Base-by-base conservation (phyloP, 2,888 invertebrate species). In the Hyles lineata region DNA sequence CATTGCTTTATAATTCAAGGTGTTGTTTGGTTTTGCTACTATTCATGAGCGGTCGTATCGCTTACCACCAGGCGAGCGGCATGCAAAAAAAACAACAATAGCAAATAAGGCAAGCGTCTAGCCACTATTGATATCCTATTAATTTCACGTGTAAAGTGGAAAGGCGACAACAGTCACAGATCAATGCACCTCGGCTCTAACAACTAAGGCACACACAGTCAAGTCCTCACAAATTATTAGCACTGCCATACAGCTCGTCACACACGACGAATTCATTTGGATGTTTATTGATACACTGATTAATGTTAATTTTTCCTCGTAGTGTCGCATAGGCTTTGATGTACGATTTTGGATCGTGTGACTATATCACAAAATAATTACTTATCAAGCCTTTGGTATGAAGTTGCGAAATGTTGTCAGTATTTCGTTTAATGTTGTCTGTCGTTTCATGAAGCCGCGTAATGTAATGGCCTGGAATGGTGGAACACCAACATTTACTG, bases 131-230 rank as follows among this genome's bases (percentile, higher is more conserved):
- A 55, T 55, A 17, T 61, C 32, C 8, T 15, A 67, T 50, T 23
- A 67, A 67, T 67, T 67, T 50, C 67, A 23, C 67, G 7, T 50
- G 23, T 50, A 25, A 67, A 80, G 81, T 83, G 87, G 85, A 87
- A 86, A 79, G 77, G 74, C 70, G 67, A 75, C 74, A 83, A 83
- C 80, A 79, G 77, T 43, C 60, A 72, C 81, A 80, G 85, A 84
- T 83, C 87, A 82, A 80, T 81, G 86, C 78, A 82, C 86, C 77
- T 73, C 72, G 76, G 74, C 72, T 75, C 77, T 76, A 79, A 78
- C 79, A 76, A 70, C 69, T 76, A 76, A 76, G 72, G 75, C 75
- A 79, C 77, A 78, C 78, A 80, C 58, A 74, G 76, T 73, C 73
- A 72, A 50, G 61, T 70, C 35, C 70, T 17, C 55, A 62, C 61